Evolutionary conservation across 2,888 invertebrate genomes (phyloP), one percentile per base, ranked within the genome.

Genomic region (Lottia scabra): DNA sequence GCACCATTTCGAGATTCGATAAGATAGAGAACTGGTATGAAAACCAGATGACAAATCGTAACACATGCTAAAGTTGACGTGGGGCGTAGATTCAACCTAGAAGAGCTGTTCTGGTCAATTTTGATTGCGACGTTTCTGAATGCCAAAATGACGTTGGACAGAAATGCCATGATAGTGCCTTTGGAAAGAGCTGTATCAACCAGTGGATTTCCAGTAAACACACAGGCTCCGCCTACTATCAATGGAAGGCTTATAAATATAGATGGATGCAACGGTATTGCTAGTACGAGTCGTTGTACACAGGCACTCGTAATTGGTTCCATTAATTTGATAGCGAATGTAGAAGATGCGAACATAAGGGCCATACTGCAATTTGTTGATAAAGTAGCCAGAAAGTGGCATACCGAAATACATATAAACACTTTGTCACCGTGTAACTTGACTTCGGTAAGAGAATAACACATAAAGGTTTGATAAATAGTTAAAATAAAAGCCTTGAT

Each of bases 251-350:
- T 80, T 8, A 73, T 10, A 15, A 67, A 38, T 4, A 75, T 56
- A 19, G 67, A n/a, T 15, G 45, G 63, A 8, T 71, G 68, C 44
- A 81, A 19, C 23, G 73, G 26, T 10, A 67, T 70, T 5, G 75
- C 76, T 13, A 76, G 65, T 43, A 78, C 16, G 48, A 76, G 0
- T 5, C 56, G 71, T 63, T 80, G 78, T 19, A 75, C 66, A 15
- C 78, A 12, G 1, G 81, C 78, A 6, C 77, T 76, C 3, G 77
- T 78, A 45, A 78, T 68, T 56, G 81, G 81, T 63, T 81, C 81
- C 72, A 78, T 70, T 63, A 80, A 63, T 71, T 81, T 81, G 48
- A 81, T 72, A 30, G 81, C 79, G 69, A 81, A 73, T 30, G 81
- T 80, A 13, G 80, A 79, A 12, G 79, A 76, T 1, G 80, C 78